Base-by-base conservation (phyloP, 2,797 vertebrate genomes). In the Staurois parvus region DNA sequence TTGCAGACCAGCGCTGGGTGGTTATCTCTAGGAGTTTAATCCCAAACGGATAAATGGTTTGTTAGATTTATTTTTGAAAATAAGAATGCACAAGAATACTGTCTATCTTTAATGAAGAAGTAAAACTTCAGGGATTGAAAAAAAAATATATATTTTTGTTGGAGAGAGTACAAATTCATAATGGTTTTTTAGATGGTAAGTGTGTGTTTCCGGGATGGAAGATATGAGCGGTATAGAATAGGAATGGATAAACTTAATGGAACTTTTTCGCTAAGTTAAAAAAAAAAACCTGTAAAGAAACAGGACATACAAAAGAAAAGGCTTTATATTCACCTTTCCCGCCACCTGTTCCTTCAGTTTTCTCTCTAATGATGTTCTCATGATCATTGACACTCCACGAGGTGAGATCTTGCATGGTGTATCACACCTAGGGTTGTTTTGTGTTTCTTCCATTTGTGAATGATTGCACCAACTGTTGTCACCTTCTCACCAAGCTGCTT, bases 11-110 rank as follows among this genome's bases (percentile, higher is more conserved):
- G 88, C 89, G 69, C 88, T 87, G 72, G 90, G 84, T 91, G 92
- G 82, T 92, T 94, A 92, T 92, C 90, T 91, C 48, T 80, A 62
- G 69, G 79, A 66, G 62, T 90, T 93, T 91, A 93, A 92, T 92
- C 88, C 89, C 78, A 64, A 10, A 30, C 64, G 84, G 81, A 91
- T 91, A 92, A 93, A 88, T 82, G 88, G 80, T 90, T 90, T 88
- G 88, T 88, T 78, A 77, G 84, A 87, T 88, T 90, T 91, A 88
- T n/a, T 34, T 42, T 75, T 42, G 67, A 79, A 79, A 68, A 79
- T 68, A 79, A 79, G 29, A 56, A 76, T 56, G 34, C 30, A 52
- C n/a, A 37, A 72, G 79, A 56, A 56, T 76, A 30, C 30, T 52
- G 62, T 68, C 13, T 34, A 11, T 9, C 68, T 78, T 72, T 48